Evolutionary conservation across 2,797 vertebrate genomes (phyloP).

Genomic region (Mionectes olivaceus): DNA sequence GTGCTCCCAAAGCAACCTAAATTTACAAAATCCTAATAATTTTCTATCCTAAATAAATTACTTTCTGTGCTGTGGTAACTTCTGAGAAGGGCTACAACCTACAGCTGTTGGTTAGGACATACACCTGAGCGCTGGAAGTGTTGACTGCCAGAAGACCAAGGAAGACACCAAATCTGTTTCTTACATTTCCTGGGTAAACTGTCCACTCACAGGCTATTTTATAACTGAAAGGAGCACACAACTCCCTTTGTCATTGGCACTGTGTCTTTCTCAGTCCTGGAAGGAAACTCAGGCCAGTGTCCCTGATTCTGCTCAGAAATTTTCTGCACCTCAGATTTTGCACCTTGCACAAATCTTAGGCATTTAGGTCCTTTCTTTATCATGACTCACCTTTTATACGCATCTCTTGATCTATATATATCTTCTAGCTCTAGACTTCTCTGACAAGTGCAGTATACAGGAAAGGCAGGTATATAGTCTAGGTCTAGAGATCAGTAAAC

Average conservation of each 20-base stretch:
- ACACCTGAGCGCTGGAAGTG: accelerated
- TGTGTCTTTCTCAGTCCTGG: background rate
- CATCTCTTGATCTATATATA: background rate
- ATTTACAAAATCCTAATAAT: background rate
- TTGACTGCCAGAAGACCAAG: background rate
- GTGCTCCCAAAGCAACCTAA: background rate
- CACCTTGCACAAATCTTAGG: background rate
- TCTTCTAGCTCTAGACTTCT: background rate
- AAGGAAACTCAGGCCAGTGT: background rate
- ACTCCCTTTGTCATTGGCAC: background rate
- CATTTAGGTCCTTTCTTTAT: background rate
- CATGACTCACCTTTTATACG: background rate
- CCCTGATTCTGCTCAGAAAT: background rate
- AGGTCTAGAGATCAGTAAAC: background rate
- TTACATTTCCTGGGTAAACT: background rate
- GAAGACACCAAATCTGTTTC: background rate
- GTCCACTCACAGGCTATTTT: background rate
- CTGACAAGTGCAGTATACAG: background rate
- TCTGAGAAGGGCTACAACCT: background rate
- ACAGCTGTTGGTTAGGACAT: background rate
- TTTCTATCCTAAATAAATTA: background rate
- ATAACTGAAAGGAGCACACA: background rate
- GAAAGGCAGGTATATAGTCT: background rate
- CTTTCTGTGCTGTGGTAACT: background rate
- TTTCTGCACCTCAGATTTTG: background rate